phyloP scores from a whole-genome alignment of 2,113 vertebrate genomes.

The Carollia perspicillata region DNA sequence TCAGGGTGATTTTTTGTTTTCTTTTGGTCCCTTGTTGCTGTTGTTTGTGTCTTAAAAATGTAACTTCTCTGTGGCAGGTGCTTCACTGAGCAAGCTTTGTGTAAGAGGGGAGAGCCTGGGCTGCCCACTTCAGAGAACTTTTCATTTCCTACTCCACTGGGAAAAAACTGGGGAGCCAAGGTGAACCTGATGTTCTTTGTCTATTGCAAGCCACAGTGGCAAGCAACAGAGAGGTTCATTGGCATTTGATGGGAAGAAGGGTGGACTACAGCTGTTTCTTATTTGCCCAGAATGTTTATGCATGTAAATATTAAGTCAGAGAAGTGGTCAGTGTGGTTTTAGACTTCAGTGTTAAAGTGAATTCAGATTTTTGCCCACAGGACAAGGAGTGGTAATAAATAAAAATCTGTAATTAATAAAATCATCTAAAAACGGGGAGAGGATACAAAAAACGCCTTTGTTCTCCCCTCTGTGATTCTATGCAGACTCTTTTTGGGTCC shows the following conservation, averaged over 20 bases:
- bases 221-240: neutral
- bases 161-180: neutral
- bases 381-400: constrained; percentile 33
- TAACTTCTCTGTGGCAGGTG: neutral
- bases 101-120: neutral
- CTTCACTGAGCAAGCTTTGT: neutral
- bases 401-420: constrained; percentile 60
- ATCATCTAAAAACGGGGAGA: constrained; percentile 23
- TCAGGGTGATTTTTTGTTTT: neutral
- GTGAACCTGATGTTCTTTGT: neutral
- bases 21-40: neutral
- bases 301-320: neutral
- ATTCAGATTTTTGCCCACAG: constrained; percentile 61
- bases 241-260: neutral
- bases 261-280: neutral
- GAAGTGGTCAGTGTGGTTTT: neutral
- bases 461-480: constrained; percentile 44
- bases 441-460: constrained; percentile 65
- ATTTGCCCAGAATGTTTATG: neutral
- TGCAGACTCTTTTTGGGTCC: constrained; percentile 33
- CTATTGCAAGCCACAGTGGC: neutral
- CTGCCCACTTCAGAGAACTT: neutral
- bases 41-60: neutral
- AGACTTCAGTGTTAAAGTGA: constrained; percentile 29
- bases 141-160: neutral